phyloP scores from a whole-genome alignment of 2,113 vertebrate genomes.

The Columba livia region DNA sequence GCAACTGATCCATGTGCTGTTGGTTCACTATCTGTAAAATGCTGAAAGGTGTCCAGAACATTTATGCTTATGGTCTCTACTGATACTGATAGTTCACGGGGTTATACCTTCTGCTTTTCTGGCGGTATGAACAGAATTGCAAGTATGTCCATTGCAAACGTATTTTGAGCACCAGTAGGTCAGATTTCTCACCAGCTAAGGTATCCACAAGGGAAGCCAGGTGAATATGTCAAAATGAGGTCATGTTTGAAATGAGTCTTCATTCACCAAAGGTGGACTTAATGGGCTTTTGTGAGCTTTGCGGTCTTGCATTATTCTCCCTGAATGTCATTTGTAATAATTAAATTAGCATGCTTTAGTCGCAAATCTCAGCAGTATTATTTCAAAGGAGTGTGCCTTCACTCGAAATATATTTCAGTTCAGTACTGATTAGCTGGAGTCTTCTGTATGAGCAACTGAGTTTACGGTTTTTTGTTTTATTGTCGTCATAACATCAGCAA shows the following conservation, averaged over 20 bases:
- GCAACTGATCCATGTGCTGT: not conserved
- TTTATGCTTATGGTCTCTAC: not conserved
- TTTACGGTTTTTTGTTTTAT: not conserved
- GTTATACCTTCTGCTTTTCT: not conserved
- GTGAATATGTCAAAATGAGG: not conserved
- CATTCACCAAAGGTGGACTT: not conserved
- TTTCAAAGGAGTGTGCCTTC: not conserved
- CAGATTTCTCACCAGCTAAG: not conserved
- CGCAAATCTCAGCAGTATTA: not conserved
- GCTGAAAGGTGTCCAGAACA: fast-evolving
- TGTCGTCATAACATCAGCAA: not conserved
- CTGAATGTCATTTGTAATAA: not conserved
- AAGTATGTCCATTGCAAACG: not conserved
- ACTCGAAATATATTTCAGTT: not conserved
- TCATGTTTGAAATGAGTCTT: not conserved
- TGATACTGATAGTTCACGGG: not conserved
- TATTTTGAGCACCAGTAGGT: not conserved
- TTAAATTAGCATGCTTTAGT: not conserved
- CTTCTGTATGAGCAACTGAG: not conserved
- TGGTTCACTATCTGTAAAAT: not conserved
- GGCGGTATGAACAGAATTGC: not conserved
- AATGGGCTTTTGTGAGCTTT: not conserved
- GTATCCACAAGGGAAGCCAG: not conserved
- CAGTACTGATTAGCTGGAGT: not conserved
- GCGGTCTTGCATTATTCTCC: not conserved